Base-by-base conservation (phyloP, 1,140 invertebrate species). In the Bombus superbus region DNA sequence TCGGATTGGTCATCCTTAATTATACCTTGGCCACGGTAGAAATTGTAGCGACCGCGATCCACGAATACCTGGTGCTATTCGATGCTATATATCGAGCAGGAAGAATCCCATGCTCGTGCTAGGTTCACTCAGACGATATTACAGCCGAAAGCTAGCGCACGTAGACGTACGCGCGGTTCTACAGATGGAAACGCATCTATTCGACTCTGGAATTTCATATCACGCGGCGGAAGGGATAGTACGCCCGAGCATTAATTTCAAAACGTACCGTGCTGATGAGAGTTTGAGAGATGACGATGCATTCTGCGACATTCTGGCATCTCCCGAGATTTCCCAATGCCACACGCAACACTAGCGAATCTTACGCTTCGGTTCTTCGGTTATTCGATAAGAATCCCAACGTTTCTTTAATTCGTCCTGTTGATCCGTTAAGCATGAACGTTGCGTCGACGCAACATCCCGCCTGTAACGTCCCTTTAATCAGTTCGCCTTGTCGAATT, bases 191-290 rank as follows among this genome's bases (percentile, higher is more conserved):
- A 78, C 83, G 59, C 75, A 79, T 89, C 79, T 32, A 86, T 78
- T 88, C 75, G 62, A 57, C 83, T 47, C 75, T 85, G 91, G 88
- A 91, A 91, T 91, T 91, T 91, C 88, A 91, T 86, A 88, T 91
- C 72, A 73, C 85, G 53, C 62, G 57, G 62, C 59, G 66, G 32
- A 38, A n/a, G 62, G 40, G 78, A 81, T 66, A 77, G 42, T 47
- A 76, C 40, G 44, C 57, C 32, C 53, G 28, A 47, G 59, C 86
- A 85, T 89, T 89, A 89, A 89, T 89, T 66, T 83, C 77, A 59
- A 76, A 76, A 64, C 74, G 85, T 73, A 57, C 64, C 74, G 53
- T 35, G 75, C 80, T 73, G 73, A 85, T 85, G 77, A 32, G 64
- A 88, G 44, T 85, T 85, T 85, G 87, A 88, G 79, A 73, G 77